Evolutionary conservation across 1,140 invertebrate species (phyloP), one percentile per base, ranked within the genome.

Genomic region (Pogonomyrmex californicus): DNA sequence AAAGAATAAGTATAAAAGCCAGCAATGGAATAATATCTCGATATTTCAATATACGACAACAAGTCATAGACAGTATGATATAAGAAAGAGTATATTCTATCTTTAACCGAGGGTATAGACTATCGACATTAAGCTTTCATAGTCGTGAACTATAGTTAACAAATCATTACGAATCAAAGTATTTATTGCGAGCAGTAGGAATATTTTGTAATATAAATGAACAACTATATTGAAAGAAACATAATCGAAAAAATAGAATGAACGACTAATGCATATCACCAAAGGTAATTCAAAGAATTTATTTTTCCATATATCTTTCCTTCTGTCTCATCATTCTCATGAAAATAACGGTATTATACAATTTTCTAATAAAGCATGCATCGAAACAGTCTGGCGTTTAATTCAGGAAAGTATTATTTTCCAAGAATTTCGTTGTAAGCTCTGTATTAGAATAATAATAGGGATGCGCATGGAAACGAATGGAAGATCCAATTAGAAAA

Each of bases 11-110:
- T 1, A 17, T 51, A 73, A 36, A 14, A 73, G 4, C n/a, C 47
- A 33, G 5, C 17, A 71, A 56, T 12, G 12, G 10, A 3, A 47
- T 77, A 7, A 17, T 51, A 62, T 47, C 12, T 44, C 5, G 4
- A 66, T 88, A 92, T 70, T 4, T 79, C 1, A n/a, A 54, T 0
- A 89, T 92, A 47, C 88, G 75, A 88, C 47, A 85, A 90, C 89
- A 33, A 65, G 58, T 49, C 10, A 5, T 30, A 63, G 14, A 30
- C 51, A 38, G 6, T 41, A 75, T 23, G 30, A 36, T n/a, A 23
- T n/a, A 36, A 47, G 1, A 44, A 77, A 60, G 47, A 77, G n/a
- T 41, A 2, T 23, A 14, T 36, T 38, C 4, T 36, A 1, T 1
- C 14, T 23, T 23, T n/a, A 23, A 23, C 41, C 10, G 17, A 38